Evolutionary conservation across 2,888 invertebrate genomes (phyloP).

Genomic region (Melanostoma scalare): DNA sequence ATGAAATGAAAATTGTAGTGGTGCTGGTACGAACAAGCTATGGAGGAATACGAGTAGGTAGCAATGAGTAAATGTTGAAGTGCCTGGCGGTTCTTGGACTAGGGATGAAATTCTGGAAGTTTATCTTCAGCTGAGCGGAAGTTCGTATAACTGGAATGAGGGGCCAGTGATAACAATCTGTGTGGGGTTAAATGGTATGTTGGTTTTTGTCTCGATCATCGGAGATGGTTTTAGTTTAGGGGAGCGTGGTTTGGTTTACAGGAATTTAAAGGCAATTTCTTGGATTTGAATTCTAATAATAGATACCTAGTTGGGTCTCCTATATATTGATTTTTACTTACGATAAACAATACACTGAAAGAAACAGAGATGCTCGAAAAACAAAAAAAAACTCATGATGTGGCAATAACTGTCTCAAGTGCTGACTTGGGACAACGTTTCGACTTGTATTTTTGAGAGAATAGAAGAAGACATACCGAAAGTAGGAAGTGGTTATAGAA

Average conservation of each 20-base stretch:
- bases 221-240: neutral
- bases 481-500: no score
- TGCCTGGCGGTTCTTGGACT: slow-evolving; percentile 1
- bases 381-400: no score
- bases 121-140: neutral
- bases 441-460: no score
- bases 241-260: slow-evolving; percentile 1
- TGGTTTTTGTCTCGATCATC: neutral
- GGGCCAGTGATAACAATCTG: neutral
- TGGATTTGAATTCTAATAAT: slow-evolving; percentile 1
- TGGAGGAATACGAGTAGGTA: neutral
- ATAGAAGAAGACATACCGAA: no score
- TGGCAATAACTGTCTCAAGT: no score
- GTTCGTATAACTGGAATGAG: neutral
- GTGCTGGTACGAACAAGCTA: neutral
- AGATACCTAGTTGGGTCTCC: neutral
- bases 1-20: slow-evolving; percentile 30
- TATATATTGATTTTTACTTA: no score
- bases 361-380: neutral
- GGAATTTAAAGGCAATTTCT: slow-evolving; percentile 24
- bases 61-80: neutral
- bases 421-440: no score
- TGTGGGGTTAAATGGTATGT: slow-evolving; percentile 1
- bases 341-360: neutral
- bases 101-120: slow-evolving; percentile 5